A percentile compares a stretch with the other conserved stretches of the same genome.
These are phyloP conservation scores for Nesidiocoris tenuis DNA, from an alignment of 2,888 invertebrate genomes.

Conservation along the genomic window DNA sequence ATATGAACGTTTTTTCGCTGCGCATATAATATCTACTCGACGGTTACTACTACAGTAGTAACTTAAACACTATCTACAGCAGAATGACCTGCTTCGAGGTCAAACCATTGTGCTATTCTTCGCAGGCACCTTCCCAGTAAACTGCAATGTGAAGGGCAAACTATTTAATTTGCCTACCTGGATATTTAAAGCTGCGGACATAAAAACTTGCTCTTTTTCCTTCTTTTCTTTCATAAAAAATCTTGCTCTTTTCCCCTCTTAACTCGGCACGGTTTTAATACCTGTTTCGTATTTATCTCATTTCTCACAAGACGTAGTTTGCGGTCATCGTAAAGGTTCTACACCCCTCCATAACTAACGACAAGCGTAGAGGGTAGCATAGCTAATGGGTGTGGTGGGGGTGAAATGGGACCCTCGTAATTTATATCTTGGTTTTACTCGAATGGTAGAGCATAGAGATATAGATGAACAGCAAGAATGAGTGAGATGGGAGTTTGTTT, in stretches of 20 bases:
- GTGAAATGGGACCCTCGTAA: background rate
- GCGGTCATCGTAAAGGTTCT: background rate
- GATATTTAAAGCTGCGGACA: background rate
- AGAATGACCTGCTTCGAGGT: no score
- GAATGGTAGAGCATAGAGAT: background rate
- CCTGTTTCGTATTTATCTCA: background rate
- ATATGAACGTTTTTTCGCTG: no score
- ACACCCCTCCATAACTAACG: background rate
- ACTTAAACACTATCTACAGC: no score
- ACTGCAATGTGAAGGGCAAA: no score
- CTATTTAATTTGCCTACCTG: background rate
- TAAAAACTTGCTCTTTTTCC: no score
- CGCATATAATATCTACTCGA: no score
- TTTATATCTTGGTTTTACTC: background rate
- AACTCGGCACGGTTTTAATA: background rate
- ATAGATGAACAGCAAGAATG: background rate
- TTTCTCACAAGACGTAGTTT: background rate
- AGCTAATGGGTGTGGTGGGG: background rate
- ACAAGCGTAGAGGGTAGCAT: background rate
- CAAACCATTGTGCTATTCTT: no score
- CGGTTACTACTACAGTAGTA: no score
- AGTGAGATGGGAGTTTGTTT: background rate
- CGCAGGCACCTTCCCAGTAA: no score
- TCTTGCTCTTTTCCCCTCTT: background rate
- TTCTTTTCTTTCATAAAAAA: no score